Evolutionary conservation across 2,113 vertebrate species (phyloP), one percentile per base, ranked within the genome.

Genomic region (Corythoichthys intestinalis): DNA sequence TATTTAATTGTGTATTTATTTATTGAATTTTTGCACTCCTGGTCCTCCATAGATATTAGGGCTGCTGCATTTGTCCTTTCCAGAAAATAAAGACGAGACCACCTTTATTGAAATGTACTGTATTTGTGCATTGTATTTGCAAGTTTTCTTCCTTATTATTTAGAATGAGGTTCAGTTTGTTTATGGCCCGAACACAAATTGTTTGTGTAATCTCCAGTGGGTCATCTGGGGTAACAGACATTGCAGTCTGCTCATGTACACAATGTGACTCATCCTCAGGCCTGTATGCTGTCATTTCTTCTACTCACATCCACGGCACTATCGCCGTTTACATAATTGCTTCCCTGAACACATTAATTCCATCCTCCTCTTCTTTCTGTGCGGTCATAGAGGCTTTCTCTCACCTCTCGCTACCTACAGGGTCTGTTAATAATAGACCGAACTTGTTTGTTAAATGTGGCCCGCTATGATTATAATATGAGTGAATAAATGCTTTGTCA

Each of bases 321-420:
- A 53, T 54, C 65, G 58, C 60, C 50, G 76, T 77, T 86, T 84
- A 78, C 81, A 83, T 83, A 83, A 87, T 79, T 77, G 66, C 75
- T 70, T 77, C 65, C 64, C 64, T 75, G 74, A 83, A 87, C 78
- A 50, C 75, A 78, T 74, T 72, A 78, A 76, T 58, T 60, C 14
- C 46, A 9, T 34, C 58, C 69, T 68, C 53, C 76, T 78, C 37
- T 76, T 82, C 69, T 73, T 76, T 82, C 75, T 58, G 64, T 20
- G 67, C 48, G 79, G 66, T 66, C 72, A 70, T 60, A 68, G 78
- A 49, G 63, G 61, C 37, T 57, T 57, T 48, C 39, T 71, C 44
- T 71, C 44, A 0, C 70, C 52, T 73, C 66, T 54, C 2, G 4
- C 75, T 71, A 64, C 71, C 60, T 65, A 70, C 52, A 50, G 59